phyloP scores from a whole-genome alignment of 2,797 vertebrate species.

The Sciurus vulgaris region DNA sequence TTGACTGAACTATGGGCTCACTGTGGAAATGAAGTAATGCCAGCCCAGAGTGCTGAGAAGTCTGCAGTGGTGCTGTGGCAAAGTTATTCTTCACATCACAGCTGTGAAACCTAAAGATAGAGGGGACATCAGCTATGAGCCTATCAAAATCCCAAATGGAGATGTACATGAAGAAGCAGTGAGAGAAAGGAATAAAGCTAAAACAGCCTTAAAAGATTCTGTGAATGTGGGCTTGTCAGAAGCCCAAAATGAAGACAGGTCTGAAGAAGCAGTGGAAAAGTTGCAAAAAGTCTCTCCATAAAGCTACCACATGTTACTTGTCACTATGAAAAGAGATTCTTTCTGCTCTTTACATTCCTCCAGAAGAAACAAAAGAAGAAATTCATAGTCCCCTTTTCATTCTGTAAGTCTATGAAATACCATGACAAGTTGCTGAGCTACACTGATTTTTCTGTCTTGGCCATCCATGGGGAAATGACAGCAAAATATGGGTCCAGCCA shows the following conservation, averaged over 20 bases:
- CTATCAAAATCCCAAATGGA: not conserved
- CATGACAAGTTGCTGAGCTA: slow-evolving; percentile 97
- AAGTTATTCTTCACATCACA: not conserved
- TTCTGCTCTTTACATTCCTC: not conserved
- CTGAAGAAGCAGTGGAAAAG: not conserved
- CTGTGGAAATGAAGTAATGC: not conserved
- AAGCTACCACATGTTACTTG: not conserved
- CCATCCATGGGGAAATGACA: slow-evolving; percentile 92
- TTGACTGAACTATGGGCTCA: not conserved
- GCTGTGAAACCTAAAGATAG: too few relatives aligned
- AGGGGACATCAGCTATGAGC: too few relatives aligned
- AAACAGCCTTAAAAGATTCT: not conserved
- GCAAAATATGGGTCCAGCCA: slow-evolving; percentile 96
- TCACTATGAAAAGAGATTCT: not conserved
- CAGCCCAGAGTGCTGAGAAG: not conserved
- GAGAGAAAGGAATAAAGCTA: not conserved
- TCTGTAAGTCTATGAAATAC: slow-evolving; percentile 95
- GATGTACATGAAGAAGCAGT: not conserved
- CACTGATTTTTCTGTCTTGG: slow-evolving; percentile 95
- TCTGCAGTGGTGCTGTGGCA: not conserved
- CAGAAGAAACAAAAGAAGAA: not conserved
- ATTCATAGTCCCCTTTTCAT: not conserved
- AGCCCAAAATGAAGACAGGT: not conserved
- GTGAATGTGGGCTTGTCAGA: not conserved
- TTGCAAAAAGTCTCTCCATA: not conserved